Base-by-base conservation (phyloP, 2,113 vertebrate species). In the Halichoeres trimaculatus region DNA sequence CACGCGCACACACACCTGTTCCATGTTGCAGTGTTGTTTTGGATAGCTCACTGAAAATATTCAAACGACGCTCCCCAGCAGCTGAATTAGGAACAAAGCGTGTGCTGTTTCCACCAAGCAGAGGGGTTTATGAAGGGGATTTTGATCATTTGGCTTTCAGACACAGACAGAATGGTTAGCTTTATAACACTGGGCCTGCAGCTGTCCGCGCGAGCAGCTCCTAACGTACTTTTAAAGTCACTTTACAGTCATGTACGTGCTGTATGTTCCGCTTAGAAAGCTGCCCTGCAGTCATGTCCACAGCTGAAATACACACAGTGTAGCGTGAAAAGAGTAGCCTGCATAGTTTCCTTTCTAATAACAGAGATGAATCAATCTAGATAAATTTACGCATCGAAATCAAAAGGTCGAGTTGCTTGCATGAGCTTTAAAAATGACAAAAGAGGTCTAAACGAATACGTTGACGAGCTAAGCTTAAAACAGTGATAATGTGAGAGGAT, bases 1-100 rank as follows among this genome's bases (percentile, higher is more conserved):
- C 30, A 48, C 74, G 51, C 69, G 38, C 87, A 51, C 85, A 81
- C 85, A 91, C 90, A 92, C 90, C 90, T 93, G 90, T 92, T 92
- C 86, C 87, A 81, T 90, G 88, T 90, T 90, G 83, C 90, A 19
- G 85, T 78, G 79, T 80, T 86, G 74, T 90, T 85, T 77, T 83
- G 62, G 73, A 65, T 47, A 47, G 14, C 57, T 20, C 63, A 38
- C 64, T 58, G 80, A 10, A 83, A 75, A 66, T 62, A 65, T 86
- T 77, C 55, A 71, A 78, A 89, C 85, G 82, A 74, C 51, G 71
- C 74, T 80, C 40, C 55, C 53, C 24, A 34, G 74, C 74, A 73
- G 79, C 66, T 45, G 70, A 75, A 70, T 77, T 30, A 70, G 66
- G 72, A 36, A 78, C 85, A 75, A 63, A 50, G 77, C 68, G 73